phyloP scores from a whole-genome alignment of 2,797 vertebrate species.

The Mionectes olivaceus region DNA sequence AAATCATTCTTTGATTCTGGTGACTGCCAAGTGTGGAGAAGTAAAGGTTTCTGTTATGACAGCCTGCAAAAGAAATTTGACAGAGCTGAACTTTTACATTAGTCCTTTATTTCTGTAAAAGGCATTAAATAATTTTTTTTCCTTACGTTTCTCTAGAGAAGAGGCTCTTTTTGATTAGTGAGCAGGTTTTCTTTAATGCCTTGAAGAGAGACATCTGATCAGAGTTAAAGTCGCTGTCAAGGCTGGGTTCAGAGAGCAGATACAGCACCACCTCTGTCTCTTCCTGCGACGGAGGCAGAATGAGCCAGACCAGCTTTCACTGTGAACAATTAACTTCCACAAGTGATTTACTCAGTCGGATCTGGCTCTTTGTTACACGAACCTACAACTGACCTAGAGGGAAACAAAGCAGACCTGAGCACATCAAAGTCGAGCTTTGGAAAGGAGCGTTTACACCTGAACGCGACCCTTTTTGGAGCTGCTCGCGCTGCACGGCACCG shows the following conservation, averaged over 20 bases:
- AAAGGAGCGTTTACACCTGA: slow-evolving; percentile 57
- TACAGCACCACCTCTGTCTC: slow-evolving; percentile 54
- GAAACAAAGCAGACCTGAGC: slow-evolving; percentile 53
- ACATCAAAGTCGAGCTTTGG: slow-evolving; percentile 16
- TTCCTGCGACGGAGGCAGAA: slow-evolving; percentile 53
- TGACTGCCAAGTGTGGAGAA: slow-evolving; percentile 14
- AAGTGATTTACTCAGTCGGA: slow-evolving; percentile 58
- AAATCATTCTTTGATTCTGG: not conserved
- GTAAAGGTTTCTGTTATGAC: slow-evolving; percentile 8
- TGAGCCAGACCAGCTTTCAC: slow-evolving; percentile 63
- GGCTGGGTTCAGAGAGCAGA: slow-evolving; percentile 30
- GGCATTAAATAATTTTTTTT: slow-evolving; percentile 9
- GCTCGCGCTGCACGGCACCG: not conserved
- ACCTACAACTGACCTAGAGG: not conserved
- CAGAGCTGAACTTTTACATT: slow-evolving; percentile 14
- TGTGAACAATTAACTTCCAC: slow-evolving; percentile 71
- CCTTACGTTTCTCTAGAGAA: slow-evolving; percentile 60
- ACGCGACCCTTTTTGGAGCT: not conserved
- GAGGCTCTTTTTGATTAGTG: slow-evolving; percentile 60
- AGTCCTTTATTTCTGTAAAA: slow-evolving; percentile 53
- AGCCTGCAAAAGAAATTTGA: slow-evolving; percentile 55
- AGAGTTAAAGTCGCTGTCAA: slow-evolving; percentile 31
- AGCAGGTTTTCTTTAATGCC: slow-evolving; percentile 65
- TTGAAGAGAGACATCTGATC: slow-evolving; percentile 67
- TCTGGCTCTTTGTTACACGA: slow-evolving; percentile 50